These are phyloP conservation scores for Drosophila incognita DNA, from an alignment of 2,888 invertebrate genomes.

Conservation along the genomic window DNA sequence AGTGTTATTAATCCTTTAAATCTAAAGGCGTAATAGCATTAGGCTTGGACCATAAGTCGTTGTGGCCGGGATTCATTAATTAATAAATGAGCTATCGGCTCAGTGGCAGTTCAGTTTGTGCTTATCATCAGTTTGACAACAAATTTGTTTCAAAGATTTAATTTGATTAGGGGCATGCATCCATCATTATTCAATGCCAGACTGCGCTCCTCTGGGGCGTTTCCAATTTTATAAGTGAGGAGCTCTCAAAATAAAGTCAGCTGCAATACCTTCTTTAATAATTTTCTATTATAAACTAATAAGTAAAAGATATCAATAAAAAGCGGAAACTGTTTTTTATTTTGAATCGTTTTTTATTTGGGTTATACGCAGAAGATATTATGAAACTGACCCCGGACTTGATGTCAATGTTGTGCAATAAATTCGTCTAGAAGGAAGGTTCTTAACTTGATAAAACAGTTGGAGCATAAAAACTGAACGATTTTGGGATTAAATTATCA, in stretches of 20 bases:
- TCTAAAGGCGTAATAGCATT: not conserved
- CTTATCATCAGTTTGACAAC: not conserved
- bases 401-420: not conserved
- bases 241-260: not conserved
- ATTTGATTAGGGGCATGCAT: not conserved
- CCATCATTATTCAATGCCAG: not conserved
- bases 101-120: not conserved
- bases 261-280: not conserved
- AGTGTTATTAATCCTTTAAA: constrained; percentile 56
- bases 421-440: not conserved
- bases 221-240: not conserved
- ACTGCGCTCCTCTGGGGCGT: not conserved
- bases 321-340: not conserved
- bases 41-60: not conserved
- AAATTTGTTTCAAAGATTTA: not conserved
- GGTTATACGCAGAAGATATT: not conserved
- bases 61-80: not conserved
- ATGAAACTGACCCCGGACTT: not conserved
- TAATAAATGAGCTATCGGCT: not conserved
- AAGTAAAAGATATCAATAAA: not conserved
- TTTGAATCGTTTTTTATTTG: not conserved
- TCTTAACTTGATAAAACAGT: not conserved
- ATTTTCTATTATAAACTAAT: not conserved
- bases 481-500: not conserved
- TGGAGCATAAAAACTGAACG: not conserved